Base-by-base conservation (phyloP, 2,797 vertebrate genomes). In the Enteromius mattozi region DNA sequence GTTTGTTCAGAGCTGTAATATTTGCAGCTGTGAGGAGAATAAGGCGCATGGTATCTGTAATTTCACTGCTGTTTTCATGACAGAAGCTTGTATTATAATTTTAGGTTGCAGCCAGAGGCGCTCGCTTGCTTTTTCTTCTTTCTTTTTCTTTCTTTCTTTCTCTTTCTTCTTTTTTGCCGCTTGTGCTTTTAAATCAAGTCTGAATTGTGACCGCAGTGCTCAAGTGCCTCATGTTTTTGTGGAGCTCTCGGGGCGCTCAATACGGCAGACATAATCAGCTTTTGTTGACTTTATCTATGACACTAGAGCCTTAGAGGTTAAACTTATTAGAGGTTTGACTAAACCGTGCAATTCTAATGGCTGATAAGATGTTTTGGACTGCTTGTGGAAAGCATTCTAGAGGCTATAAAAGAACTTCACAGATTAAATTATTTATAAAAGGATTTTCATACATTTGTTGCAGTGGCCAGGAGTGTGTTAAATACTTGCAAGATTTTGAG, bases 171-270 rank as follows among this genome's bases (percentile, higher is more conserved):
- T 66, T 76, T 65, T 88, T 86, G 71, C 78, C 83, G 77, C 45
- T 90, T 90, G 90, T 85, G 77, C 88, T 91, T 90, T 92, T 84
- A 87, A 88, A 80, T 83, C 79, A 91, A 90, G 89, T 90, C 86
- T 59, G 85, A 45, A 87, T 81, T 78, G 45, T 66, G 33, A 68
- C 42, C 19, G 59, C 83, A 76, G 37, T 45, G 40, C 81, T 83
- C 61, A 65, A 74, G 70, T 47, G 63, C 69, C 42, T 86, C 88
- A 89, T 89, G 81, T 80, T 84, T 71, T 56, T 68, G 88, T 87
- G 69, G 45, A 85, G 80, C 89, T 82, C 84, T 88, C 88, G 78
- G 59, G 77, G 78, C 84, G 12, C 90, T 84, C 82, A 86, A 91
- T 86, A 87, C 87, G 80, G 89, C 86, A 85, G 88, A 71, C 81